Percentiles rank a stretch among this genome's conserved stretches.
These are phyloP conservation scores for Schizopygopsis pylzovi DNA, from an alignment of 2,797 vertebrate species.

Conservation along the genomic window DNA sequence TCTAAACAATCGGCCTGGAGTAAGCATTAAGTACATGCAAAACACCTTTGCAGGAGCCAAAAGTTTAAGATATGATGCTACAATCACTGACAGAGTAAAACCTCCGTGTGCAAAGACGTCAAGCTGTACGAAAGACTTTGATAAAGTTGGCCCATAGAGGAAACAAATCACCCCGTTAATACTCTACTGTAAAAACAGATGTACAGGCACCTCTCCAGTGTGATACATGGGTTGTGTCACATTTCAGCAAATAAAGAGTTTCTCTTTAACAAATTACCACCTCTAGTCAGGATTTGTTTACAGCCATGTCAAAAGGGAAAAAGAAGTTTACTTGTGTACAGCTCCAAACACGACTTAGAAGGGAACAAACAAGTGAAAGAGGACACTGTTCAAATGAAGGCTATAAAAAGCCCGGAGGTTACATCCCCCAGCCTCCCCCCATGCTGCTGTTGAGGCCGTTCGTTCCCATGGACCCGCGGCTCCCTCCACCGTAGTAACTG, in stretches of 20 bases:
- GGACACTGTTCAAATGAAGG: slow-evolving; percentile 21
- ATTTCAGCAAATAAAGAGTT: slow-evolving; percentile 12
- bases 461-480: slow-evolving; percentile 84
- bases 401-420: slow-evolving; percentile 57
- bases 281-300: background rate
- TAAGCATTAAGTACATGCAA: slow-evolving; percentile 21
- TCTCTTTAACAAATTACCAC: slow-evolving; percentile 24
- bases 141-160: slow-evolving; percentile 14
- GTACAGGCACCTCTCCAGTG: slow-evolving; percentile 15
- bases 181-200: slow-evolving; percentile 23
- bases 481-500: slow-evolving; percentile 86
- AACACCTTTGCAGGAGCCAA: slow-evolving; percentile 31
- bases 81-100: slow-evolving; percentile 22
- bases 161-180: slow-evolving; percentile 21
- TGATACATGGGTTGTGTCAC: background rate
- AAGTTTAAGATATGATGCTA: slow-evolving; percentile 36
- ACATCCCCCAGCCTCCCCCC: slow-evolving; percentile 88
- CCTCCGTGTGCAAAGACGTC: slow-evolving; percentile 34
- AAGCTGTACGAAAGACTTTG: slow-evolving; percentile 25
- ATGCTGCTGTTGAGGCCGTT: slow-evolving; percentile 84
- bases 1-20: background rate
- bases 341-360: background rate
- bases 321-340: background rate
- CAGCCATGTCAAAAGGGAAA: slow-evolving; percentile 11
- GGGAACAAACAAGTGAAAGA: slow-evolving; percentile 6